These are phyloP conservation scores for Lathamus discolor DNA, from an alignment of 2,113 vertebrate genomes.

Conservation along the genomic window DNA sequence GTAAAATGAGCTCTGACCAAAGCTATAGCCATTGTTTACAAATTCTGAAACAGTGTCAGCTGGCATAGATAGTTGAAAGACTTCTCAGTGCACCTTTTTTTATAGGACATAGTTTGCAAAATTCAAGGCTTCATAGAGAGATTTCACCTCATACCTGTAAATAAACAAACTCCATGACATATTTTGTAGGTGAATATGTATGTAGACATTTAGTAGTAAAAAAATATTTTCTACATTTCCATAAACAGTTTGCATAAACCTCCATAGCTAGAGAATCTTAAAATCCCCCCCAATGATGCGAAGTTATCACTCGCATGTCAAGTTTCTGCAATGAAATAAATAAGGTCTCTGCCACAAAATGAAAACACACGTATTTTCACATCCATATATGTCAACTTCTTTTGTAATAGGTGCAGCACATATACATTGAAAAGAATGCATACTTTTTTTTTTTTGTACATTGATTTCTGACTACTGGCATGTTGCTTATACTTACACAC, in stretches of 20 bases:
- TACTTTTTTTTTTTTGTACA: not conserved
- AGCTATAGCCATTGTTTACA: not conserved
- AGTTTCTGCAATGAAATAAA: slow-evolving; percentile 40
- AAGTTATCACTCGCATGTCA: slow-evolving; percentile 31
- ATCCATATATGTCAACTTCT: not conserved
- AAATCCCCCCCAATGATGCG: slow-evolving; percentile 14
- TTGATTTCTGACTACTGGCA: not conserved
- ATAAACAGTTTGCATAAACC: slow-evolving; percentile 35
- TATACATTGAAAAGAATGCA: not conserved
- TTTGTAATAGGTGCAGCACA: not conserved
- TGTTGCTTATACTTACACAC: not conserved
- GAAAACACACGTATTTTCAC: slow-evolving; percentile 42
- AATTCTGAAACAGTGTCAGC: not conserved
- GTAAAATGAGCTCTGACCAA: not conserved
- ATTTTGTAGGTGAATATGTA: slow-evolving; percentile 1
- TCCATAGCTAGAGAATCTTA: slow-evolving; percentile 29
- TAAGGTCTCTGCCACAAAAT: not conserved
- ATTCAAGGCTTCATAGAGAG: not conserved
- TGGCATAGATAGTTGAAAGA: slow-evolving; percentile 1
- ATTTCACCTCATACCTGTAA: not conserved
- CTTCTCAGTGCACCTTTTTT: not conserved
- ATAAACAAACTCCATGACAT: not conserved
- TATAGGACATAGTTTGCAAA: not conserved
- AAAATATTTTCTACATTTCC: not conserved
- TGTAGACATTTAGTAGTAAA: not conserved